Base-by-base conservation (phyloP, 1,140 invertebrate species). In the Cotesia typhae region DNA sequence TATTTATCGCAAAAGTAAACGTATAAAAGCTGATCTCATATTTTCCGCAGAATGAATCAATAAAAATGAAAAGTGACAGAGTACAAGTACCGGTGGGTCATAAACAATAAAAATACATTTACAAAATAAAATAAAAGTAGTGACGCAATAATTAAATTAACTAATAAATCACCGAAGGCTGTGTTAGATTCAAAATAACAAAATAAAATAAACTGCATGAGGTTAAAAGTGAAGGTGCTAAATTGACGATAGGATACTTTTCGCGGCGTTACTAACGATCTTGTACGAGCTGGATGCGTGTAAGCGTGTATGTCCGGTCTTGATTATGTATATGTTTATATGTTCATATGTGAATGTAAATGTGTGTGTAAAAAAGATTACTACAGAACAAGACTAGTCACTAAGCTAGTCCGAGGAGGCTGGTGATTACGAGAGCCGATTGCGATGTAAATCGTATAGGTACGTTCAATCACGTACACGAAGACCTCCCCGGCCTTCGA, bases 381-480 rank as follows among this genome's bases (percentile, higher is more conserved):
- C 70, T 76, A 72, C 76, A 79, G 73, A 47, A 47, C 41, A 47
- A 47, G 41, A 47, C 41, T 47, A 47, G 41, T 47, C 6, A 47
- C 41, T 7, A 47, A 10, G 41, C 41, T 47, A 47, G 41, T 47
- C 5, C 5, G 41, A 47, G 5, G 41, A 47, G 41, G 41, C 73
- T 74, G 79, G 76, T 83, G 83, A 84, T 82, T 84, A 83, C 82
- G 80, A 75, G 75, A 74, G 47, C 67, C 83, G 83, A 82, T 83
- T 81, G 82, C 83, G 80, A 83, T 83, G 83, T 83, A 83, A 84
- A 84, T 84, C 81, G 81, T 79, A 77, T 77, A 72, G 71, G 77
- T 75, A 78, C 80, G 81, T 81, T 84, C 80, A 82, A 84, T 83
- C 82, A 84, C 80, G 82, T 78, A 79, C 76, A 76, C 71, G 73